Conservation (phyloP, 2,888 invertebrate genomes). For the Punctoribates punctum region DNA sequence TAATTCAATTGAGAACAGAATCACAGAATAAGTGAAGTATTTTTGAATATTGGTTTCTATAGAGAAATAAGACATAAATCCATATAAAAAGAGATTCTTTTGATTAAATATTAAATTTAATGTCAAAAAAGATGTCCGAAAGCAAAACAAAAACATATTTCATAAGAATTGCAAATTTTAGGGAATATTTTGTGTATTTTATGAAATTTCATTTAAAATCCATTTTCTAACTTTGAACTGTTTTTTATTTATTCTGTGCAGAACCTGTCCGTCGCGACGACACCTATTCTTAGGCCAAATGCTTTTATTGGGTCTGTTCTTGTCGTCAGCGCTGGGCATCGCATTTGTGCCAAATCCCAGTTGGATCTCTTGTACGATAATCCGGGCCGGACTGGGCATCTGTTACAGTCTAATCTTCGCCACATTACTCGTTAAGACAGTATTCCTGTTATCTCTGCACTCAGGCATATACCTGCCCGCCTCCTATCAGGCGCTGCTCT, state of each 20-base stretch:
- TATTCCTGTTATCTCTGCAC: conserved; percentile 85
- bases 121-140: too few relatives aligned
- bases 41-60: not conserved
- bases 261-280: conserved; percentile 71
- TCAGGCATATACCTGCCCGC: conserved; percentile 87
- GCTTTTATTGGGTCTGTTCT: conserved; percentile 76
- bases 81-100: too few relatives aligned
- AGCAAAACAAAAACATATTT: too few relatives aligned
- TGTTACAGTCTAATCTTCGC: conserved; percentile 80
- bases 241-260: not conserved
- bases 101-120: too few relatives aligned
- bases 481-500: conserved; percentile 78
- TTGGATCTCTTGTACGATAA: conserved; percentile 72
- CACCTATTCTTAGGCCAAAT: conserved; percentile 77
- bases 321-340: conserved; percentile 73
- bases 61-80: not conserved
- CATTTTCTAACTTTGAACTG: not conserved
- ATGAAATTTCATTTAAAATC: too few relatives aligned
- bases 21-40: not conserved
- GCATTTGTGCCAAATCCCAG: conserved; percentile 74
- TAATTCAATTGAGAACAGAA: not conserved
- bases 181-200: too few relatives aligned
- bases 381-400: conserved; percentile 73
- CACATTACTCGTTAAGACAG: conserved; percentile 85
- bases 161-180: too few relatives aligned